Evolutionary conservation across 2,113 vertebrate species (phyloP).

Genomic region (Theropithecus gelada): DNA sequence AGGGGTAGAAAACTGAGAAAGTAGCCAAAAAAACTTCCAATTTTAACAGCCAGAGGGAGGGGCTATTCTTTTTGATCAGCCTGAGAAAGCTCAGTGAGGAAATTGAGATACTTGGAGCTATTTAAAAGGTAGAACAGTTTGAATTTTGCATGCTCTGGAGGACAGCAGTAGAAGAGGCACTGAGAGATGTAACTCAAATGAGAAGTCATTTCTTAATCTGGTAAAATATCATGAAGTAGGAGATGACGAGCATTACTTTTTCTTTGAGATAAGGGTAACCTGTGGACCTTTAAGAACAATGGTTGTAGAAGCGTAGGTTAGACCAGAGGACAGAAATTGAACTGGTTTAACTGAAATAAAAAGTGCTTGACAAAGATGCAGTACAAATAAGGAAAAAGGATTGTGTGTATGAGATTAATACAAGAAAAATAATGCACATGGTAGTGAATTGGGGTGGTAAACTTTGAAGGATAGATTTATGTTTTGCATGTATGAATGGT

Average conservation of each 20-base stretch:
- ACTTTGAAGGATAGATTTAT: conserved; percentile 30
- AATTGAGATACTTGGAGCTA: neutral
- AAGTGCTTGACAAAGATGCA: neutral
- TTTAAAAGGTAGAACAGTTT: conserved; percentile 11
- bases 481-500: conserved; percentile 22
- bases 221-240: neutral
- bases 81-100: conserved; percentile 19
- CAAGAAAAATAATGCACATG: neutral
- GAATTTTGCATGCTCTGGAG: neutral
- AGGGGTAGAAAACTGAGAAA: neutral
- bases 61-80: neutral
- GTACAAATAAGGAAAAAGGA: neutral
- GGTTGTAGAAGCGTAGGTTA: neutral
- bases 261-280: neutral
- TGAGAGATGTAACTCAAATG: neutral
- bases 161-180: neutral
- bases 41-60: neutral
- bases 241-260: neutral
- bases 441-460: conserved; percentile 13
- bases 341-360: neutral
- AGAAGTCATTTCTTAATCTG: conserved; percentile 12
- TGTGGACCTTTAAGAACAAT: neutral
- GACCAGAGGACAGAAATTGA: neutral
- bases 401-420: neutral
- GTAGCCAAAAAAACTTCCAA: neutral